A percentile compares a stretch with the other conserved stretches of the same genome.
Evolutionary conservation across 2,888 invertebrate genomes (phyloP).

Genomic region (Carcina quercana): DNA sequence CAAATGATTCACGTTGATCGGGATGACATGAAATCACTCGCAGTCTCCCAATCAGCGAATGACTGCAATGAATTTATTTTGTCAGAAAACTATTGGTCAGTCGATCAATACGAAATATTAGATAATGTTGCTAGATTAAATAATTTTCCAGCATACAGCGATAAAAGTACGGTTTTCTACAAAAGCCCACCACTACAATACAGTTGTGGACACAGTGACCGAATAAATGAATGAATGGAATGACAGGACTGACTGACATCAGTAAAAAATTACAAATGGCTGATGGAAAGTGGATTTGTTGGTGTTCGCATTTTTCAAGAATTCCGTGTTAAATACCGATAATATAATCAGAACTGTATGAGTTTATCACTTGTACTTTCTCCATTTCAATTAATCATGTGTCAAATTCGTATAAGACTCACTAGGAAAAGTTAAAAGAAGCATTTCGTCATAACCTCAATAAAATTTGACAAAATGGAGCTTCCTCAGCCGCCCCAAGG

Average conservation of each 20-base stretch:
- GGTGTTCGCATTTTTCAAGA: too few species aligned
- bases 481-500: constrained; percentile 78
- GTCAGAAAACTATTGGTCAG: constrained; percentile 28
- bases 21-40: constrained; percentile 51
- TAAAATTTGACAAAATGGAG: constrained; percentile 52
- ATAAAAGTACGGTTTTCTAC: too few species aligned
- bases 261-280: constrained; percentile 41
- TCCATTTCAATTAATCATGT: constrained; percentile 4
- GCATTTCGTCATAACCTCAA: constrained; percentile 43
- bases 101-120: constrained; percentile 46
- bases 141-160: too few species aligned
- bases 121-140: constrained; percentile 1
- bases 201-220: too few species aligned
- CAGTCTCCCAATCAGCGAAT: constrained; percentile 32
- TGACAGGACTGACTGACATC: too few species aligned
- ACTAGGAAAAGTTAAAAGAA: constrained; percentile 1
- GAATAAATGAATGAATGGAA: not conserved
- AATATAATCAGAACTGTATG: too few species aligned
- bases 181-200: too few species aligned
- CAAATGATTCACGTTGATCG: constrained; percentile 55
- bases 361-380: too few species aligned
- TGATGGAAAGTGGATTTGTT: too few species aligned
- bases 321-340: too few species aligned
- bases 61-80: constrained; percentile 48
- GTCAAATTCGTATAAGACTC: not conserved